Evolutionary conservation across 2,113 vertebrate genomes (phyloP).

Genomic region (Oryzias celebensis): DNA sequence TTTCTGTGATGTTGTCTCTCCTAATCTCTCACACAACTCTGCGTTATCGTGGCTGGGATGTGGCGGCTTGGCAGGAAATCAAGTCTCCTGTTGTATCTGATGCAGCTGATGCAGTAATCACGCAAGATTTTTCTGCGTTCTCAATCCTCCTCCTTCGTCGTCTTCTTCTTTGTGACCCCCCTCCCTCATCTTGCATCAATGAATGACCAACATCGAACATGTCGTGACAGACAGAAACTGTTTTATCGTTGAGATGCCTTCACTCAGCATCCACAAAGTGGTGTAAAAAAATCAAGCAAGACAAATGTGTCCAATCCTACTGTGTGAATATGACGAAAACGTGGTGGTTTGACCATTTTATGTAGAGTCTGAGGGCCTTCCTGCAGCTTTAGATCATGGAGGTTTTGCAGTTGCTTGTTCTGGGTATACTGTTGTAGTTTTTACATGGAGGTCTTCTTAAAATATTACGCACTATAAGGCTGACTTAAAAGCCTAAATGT

Average conservation of each 20-base stretch:
- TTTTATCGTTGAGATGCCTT: slow-evolving; percentile 62
- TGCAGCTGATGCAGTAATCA: slow-evolving; percentile 36
- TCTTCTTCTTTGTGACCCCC: background rate
- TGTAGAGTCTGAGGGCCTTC: no score
- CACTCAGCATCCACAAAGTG: slow-evolving; percentile 57
- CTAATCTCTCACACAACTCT: slow-evolving; percentile 49
- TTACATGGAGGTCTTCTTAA: no score
- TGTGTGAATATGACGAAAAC: slow-evolving; percentile 16
- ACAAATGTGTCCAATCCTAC: slow-evolving; percentile 52
- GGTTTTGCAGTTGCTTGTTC: no score
- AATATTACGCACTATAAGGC: no score
- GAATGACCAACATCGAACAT: slow-evolving; percentile 28
- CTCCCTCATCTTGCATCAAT: slow-evolving; percentile 35
- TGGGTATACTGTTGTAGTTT: no score
- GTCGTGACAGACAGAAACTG: slow-evolving; percentile 60
- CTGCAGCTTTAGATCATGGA: no score
- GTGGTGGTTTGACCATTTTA: no score
- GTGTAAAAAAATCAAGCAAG: slow-evolving; percentile 24
- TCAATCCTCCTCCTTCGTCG: slow-evolving; percentile 8
- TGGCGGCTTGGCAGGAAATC: slow-evolving; percentile 50
- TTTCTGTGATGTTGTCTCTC: slow-evolving; percentile 41
- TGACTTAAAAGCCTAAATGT: no score
- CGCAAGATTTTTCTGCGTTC: slow-evolving; percentile 54
- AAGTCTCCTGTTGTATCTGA: slow-evolving; percentile 61
- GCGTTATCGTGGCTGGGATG: slow-evolving; percentile 46